These are phyloP conservation scores for Monomorium pharaonis DNA, from an alignment of 1,140 invertebrate genomes.

Conservation along the genomic window DNA sequence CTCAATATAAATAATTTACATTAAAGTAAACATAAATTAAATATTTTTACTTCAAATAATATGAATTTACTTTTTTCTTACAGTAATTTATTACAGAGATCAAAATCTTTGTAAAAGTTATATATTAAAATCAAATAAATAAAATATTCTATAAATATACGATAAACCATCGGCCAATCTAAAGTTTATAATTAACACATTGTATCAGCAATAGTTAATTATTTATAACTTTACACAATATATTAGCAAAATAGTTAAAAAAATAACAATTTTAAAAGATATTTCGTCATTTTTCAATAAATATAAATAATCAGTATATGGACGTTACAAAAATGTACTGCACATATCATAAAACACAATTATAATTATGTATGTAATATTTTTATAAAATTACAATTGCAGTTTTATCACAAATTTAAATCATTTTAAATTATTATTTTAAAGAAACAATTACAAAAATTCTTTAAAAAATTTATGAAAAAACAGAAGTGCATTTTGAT, in stretches of 20 bases:
- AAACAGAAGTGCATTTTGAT: conserved; percentile 6
- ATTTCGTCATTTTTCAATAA: neutral
- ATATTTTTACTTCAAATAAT: neutral
- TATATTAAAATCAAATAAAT: conserved; percentile 72
- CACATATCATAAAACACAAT: conserved; percentile 12
- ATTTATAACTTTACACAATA: conserved; percentile 56
- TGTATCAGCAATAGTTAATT: conserved; percentile 38
- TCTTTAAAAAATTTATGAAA: conserved; percentile 3
- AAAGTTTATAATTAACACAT: conserved; percentile 12
- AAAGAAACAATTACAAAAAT: conserved; percentile 32
- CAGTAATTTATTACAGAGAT: conserved; percentile 23
- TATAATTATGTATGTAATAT: conserved; percentile 12
- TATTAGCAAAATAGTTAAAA: conserved; percentile 7
- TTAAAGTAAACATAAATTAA: conserved; percentile 44
- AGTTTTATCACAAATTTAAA: conserved; percentile 31
- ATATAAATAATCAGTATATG: conserved; percentile 32
- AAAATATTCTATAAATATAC: conserved; percentile 62
- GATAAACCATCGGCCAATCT: neutral
- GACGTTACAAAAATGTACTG: conserved; percentile 11
- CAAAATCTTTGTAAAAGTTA: conserved; percentile 46
- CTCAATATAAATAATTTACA: conserved; percentile 29
- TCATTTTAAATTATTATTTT: neutral
- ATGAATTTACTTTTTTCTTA: conserved; percentile 24
- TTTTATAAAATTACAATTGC: conserved; percentile 27
- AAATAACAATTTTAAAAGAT: conserved; percentile 39